Conservation (phyloP, 2,113 vertebrate genomes). For the Heloderma charlesbogerti region DNA sequence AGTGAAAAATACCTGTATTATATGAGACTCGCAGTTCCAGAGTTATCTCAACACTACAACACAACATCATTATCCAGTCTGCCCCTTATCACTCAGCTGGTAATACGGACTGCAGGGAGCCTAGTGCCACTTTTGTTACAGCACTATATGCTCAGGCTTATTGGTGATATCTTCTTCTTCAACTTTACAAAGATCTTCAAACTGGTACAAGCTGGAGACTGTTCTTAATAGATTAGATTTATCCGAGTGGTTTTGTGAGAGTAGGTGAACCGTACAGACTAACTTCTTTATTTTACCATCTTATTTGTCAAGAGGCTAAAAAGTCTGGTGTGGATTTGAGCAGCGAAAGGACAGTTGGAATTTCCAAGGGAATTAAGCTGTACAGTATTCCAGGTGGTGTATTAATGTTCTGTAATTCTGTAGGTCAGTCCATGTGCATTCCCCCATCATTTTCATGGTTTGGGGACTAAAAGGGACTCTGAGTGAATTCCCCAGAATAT, state of each 20-base stretch:
- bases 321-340: constrained; percentile 48
- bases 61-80: constrained; percentile 82
- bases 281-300: constrained; percentile 74
- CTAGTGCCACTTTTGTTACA: constrained; percentile 65
- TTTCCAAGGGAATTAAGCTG: constrained; percentile 15
- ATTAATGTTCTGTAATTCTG: background rate
- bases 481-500: background rate
- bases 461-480: background rate
- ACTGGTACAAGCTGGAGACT: constrained; percentile 63
- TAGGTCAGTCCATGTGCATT: background rate
- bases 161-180: constrained; percentile 68
- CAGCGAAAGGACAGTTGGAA: constrained; percentile 9
- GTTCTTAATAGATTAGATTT: constrained; percentile 73
- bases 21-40: constrained; percentile 79
- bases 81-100: constrained; percentile 83
- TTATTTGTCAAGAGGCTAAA: constrained; percentile 72
- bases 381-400: background rate
- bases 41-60: constrained; percentile 84
- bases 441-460: background rate
- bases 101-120: constrained; percentile 67
- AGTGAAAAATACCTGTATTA: constrained; percentile 89
- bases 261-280: constrained; percentile 68
- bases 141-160: constrained; percentile 59
- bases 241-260: constrained; percentile 63
- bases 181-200: constrained; percentile 65